Percentiles rank a stretch among this genome's conserved stretches.
Conservation (phyloP, 2,888 invertebrate species). For the Machimus atricapillus region DNA sequence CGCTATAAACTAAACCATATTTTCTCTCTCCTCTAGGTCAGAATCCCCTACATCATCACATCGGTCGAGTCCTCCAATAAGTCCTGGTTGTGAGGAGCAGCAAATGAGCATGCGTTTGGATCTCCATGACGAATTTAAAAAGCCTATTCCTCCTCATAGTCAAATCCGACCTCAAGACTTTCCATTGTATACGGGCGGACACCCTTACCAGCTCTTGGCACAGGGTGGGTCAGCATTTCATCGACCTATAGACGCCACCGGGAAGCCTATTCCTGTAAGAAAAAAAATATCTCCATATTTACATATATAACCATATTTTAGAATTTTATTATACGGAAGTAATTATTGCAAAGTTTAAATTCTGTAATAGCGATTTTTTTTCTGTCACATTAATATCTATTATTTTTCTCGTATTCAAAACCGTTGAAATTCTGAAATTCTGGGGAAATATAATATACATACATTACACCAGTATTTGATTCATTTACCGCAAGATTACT, state of each 20-base stretch:
- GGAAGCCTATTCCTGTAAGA: constrained; percentile 61
- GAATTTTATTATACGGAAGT: no score
- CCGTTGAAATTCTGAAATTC: no score
- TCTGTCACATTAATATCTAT: no score
- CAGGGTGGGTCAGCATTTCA: constrained; percentile 66
- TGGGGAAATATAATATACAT: no score
- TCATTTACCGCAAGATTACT: no score
- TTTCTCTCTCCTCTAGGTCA: constrained; percentile 53
- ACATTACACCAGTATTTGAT: no score
- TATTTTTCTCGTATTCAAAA: neutral
- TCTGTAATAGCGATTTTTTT: no score
- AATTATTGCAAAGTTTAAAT: no score
- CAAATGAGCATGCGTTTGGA: constrained; percentile 65
- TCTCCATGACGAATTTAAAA: constrained; percentile 61
- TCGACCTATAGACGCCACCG: constrained; percentile 63
- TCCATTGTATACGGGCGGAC: constrained; percentile 60
- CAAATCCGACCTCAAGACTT: constrained; percentile 61
- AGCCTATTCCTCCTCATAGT: constrained; percentile 61
- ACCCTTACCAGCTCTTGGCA: constrained; percentile 65
- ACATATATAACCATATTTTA: neutral
- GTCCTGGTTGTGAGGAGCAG: constrained; percentile 82
- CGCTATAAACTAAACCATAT: neutral
- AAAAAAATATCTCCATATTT: no score
- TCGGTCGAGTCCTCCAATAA: constrained; percentile 83
- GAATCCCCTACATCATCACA: constrained; percentile 67